Evolutionary conservation across 2,797 vertebrate genomes (phyloP).

Genomic region (Crenuchus spilurus): DNA sequence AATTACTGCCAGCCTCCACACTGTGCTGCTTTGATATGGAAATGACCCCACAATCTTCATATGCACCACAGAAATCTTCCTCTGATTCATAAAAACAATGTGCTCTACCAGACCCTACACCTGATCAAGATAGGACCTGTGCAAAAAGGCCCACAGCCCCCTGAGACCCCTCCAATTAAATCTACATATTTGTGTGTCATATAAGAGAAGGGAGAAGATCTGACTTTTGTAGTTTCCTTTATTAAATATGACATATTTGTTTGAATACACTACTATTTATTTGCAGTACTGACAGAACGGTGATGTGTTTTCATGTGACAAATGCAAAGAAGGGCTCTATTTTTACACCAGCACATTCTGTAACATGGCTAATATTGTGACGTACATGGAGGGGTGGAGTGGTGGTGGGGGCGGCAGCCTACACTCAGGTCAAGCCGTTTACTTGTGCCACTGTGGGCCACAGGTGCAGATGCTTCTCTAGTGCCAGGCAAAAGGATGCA

Average conservation of each 20-base stretch:
- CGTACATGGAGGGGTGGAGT: background rate
- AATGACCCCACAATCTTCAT: conserved; percentile 91
- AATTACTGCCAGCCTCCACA: conserved; percentile 95
- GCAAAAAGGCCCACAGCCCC: conserved; percentile 63
- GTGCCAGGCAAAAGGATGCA: conserved; percentile 42
- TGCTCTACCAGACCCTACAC: conserved; percentile 88
- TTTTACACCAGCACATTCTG: conserved; percentile 34
- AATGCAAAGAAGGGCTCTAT: conserved; percentile 31
- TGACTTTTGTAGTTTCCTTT: conserved; percentile 1
- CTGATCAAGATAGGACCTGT: conserved; percentile 78
- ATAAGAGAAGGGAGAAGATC: conserved; percentile 45
- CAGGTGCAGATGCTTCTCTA: conserved; percentile 58
- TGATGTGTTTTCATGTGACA: conserved; percentile 17
- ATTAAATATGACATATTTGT: conserved; percentile 33
- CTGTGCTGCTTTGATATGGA: conserved; percentile 97
- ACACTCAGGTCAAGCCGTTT: conserved; percentile 10
- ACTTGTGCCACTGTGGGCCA: conserved; percentile 47
- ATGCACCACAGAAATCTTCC: conserved; percentile 93
- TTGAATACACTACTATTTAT: conserved; percentile 11
- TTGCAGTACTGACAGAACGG: background rate
- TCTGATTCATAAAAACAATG: conserved; percentile 97
- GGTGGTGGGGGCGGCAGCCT: conserved; percentile 2
- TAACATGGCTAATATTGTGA: conserved; percentile 41
- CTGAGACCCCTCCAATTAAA: conserved; percentile 72
- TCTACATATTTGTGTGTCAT: conserved; percentile 73